Evolutionary conservation across 2,797 vertebrate species (phyloP), one percentile per base, ranked within the genome.

Genomic region (Nannoperca australis): DNA sequence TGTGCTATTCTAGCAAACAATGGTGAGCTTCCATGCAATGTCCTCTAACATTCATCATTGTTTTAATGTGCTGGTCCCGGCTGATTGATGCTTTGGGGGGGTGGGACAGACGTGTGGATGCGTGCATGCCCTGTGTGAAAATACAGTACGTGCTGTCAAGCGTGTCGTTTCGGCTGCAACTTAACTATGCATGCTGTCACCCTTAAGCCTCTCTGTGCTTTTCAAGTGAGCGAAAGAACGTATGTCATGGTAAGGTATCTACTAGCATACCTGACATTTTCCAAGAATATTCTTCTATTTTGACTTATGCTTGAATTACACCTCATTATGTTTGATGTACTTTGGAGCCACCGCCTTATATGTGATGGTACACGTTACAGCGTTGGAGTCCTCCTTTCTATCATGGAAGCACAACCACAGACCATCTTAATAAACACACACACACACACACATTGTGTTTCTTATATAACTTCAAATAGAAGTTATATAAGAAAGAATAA

Each of bases 131-230:
- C 55, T 73, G 59, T 73, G 76, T 73, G 72, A 80, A 81, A 78
- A 53, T 62, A 83, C 70, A 24, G 32, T n/a, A 68, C 45, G 38
- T 58, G 78, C 79, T 72, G 85, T 82, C 80, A 67, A 84, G 87
- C 61, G 12, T 83, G 88, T 78, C 64, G 3, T 75, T 78, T 59
- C 54, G 30, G 47, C 69, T 76, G 47, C 53, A 70, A 66, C 78
- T 83, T 79, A 78, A 75, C 65, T 84, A 90, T 86, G 75, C 83
- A 80, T 53, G 79, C 82, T 74, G 78, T 87, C 83, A 81, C 53
- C 73, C 68, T 79, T 70, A 73, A 80, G 70, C 59, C 2, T 70
- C 81, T 81, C 66, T 59, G 6, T 78, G 83, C 70, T 81, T 77
- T 85, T 83, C 85, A 61, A 40, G 70, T 51, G 77, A 75, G 73